These are phyloP conservation scores for Drosophila lowei DNA, from an alignment of 1,140 invertebrate genomes.

Conservation along the genomic window DNA sequence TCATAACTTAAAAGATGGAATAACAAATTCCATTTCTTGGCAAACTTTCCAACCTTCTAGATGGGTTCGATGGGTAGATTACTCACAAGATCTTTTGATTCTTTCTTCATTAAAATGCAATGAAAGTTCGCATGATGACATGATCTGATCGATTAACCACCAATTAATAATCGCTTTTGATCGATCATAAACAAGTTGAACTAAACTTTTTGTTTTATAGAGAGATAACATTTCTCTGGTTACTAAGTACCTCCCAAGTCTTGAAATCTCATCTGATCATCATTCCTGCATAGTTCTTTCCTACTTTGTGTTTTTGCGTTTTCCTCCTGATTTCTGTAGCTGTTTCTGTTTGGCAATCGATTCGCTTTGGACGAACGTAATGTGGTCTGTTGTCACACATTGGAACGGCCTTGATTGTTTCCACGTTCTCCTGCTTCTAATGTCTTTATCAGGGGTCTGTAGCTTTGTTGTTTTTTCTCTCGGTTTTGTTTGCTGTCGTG, in stretches of 20 bases:
- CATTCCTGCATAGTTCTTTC: constrained; percentile 12
- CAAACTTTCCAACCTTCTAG: too few species aligned
- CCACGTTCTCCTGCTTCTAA: constrained; percentile 35
- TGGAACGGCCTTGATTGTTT: constrained; percentile 70
- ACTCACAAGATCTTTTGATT: too few species aligned
- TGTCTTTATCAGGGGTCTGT: constrained; percentile 59
- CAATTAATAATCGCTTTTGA: too few species aligned
- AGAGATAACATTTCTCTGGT: too few species aligned
- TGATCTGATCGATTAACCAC: too few species aligned
- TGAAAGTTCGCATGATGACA: too few species aligned
- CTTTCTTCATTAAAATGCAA: too few species aligned
- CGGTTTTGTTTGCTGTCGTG: constrained; percentile 1
- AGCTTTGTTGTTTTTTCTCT: constrained; percentile 1
- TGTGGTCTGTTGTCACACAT: constrained; percentile 62
- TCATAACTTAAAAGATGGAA: too few species aligned
- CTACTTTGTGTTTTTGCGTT: constrained; percentile 10
- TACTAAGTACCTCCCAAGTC: constrained; percentile 15
- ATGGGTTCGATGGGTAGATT: too few species aligned
- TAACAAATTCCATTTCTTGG: too few species aligned
- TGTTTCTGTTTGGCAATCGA: constrained; percentile 54
- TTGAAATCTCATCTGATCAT: not conserved
- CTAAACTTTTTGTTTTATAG: too few species aligned
- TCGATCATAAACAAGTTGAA: too few species aligned
- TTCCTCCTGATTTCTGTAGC: constrained; percentile 18
- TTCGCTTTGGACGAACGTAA: constrained; percentile 68